phyloP scores from a whole-genome alignment of 2,888 invertebrate species.

The Oscheius sp. region DNA sequence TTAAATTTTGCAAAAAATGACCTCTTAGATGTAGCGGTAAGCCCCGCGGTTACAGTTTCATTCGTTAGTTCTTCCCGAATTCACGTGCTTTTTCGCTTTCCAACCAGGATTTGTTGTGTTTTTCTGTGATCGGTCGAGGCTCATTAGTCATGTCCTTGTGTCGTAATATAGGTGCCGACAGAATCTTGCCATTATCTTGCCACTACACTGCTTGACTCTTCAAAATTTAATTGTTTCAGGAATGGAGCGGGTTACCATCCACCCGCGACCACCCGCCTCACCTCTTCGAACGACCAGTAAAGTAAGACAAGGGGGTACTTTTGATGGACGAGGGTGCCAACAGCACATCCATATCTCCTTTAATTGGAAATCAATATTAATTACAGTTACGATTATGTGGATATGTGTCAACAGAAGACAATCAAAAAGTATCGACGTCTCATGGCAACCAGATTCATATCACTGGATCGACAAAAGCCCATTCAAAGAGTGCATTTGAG shows the following conservation, averaged over 20 bases:
- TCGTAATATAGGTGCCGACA: slow-evolving; percentile 24
- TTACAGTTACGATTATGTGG: slow-evolving; percentile 32
- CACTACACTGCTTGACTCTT: background rate
- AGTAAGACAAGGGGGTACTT: background rate
- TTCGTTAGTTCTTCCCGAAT: background rate
- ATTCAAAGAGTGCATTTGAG: slow-evolving; percentile 51
- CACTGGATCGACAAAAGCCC: slow-evolving; percentile 27
- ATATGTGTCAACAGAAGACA: slow-evolving; percentile 23
- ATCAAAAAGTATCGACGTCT: slow-evolving; percentile 5
- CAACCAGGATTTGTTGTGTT: slow-evolving; percentile 18
- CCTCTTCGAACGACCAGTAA: slow-evolving; percentile 33
- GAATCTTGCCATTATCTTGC: slow-evolving; percentile 16
- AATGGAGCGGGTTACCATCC: slow-evolving; percentile 31
- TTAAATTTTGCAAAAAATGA: no score
- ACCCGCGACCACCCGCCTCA: slow-evolving; percentile 27
- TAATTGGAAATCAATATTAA: background rate
- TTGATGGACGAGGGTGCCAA: background rate
- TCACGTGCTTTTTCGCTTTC: background rate
- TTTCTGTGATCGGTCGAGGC: slow-evolving; percentile 19
- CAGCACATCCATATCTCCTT: no score
- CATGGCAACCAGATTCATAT: slow-evolving; percentile 27
- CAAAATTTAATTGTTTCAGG: background rate
- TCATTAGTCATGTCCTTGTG: slow-evolving; percentile 31
- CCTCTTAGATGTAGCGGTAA: no score
- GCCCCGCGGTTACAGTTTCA: slow-evolving; percentile 9